These are phyloP conservation scores for Brotula barbata DNA, from an alignment of 2,797 vertebrate species.

Conservation along the genomic window DNA sequence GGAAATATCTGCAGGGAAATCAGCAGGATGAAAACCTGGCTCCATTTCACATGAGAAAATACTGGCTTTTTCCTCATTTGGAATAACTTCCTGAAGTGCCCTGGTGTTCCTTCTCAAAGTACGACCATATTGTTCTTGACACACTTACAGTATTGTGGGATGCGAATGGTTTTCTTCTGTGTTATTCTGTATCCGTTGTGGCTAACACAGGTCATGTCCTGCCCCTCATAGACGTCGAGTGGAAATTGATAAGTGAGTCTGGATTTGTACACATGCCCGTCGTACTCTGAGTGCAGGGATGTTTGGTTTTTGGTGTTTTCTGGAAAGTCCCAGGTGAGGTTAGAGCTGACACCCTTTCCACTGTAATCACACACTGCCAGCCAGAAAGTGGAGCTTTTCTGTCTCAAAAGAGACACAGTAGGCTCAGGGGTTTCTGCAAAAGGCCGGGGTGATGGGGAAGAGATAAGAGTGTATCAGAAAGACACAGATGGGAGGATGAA, in stretches of 20 bases:
- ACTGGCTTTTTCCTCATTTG: not conserved
- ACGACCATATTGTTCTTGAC: not conserved
- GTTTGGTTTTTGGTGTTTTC: slow-evolving; percentile 45
- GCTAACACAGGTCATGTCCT: slow-evolving; percentile 71
- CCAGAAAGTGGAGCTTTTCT: slow-evolving; percentile 56
- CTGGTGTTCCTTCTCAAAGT: not conserved
- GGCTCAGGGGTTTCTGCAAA: slow-evolving; percentile 56
- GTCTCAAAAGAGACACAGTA: slow-evolving; percentile 54
- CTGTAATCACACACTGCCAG: slow-evolving; percentile 70
- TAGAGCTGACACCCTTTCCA: slow-evolving; percentile 37
- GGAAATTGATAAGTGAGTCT: slow-evolving; percentile 68
- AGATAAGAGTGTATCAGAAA: slow-evolving; percentile 19
- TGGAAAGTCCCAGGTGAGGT: slow-evolving; percentile 73
- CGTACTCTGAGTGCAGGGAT: slow-evolving; percentile 22
- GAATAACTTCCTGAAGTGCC: not conserved
- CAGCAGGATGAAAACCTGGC: not conserved
- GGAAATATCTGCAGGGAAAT: slow-evolving; percentile 70
- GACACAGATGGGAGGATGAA: not conserved
- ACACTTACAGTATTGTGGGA: slow-evolving; percentile 77
- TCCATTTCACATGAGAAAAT: not conserved
- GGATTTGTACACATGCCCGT: slow-evolving; percentile 43
- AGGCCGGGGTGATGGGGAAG: slow-evolving; percentile 38
- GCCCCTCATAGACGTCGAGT: slow-evolving; percentile 68
- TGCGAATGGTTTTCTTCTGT: slow-evolving; percentile 51
- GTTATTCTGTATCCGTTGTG: slow-evolving; percentile 37